Base-by-base conservation (phyloP, 2,888 invertebrate genomes). In the Drosophila kanekoi region DNA sequence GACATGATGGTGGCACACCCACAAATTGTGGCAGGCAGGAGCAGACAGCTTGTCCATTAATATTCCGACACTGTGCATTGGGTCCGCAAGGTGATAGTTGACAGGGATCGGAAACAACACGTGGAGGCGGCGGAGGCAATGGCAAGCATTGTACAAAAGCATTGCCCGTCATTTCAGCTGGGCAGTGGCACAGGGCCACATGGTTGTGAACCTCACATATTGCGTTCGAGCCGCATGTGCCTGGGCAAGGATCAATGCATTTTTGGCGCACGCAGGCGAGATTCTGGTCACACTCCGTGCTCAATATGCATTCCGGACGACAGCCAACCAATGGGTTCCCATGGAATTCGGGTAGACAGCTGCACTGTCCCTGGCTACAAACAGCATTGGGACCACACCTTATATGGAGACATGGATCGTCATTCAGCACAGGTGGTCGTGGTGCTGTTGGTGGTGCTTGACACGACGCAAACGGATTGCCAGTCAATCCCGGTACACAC, bases 191-290 rank as follows among this genome's bases (percentile, higher is more conserved):
- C 93, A 95, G 94, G 16, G 95, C 95, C 16, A 95, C 93, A 82
- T 96, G 96, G 78, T 95, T 95, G 72, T 95, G 94, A 3, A 95
- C 95, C 78, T 95, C 94, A 87, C 96, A 96, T 53, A 94, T 92
- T 32, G 96, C 96, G 87, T 94, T 95, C 53, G 93, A 87, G 28
- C 95, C 96, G 91, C 96, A 96, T 10, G 95, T 95, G 66, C 94
- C 95, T 47, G 94, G 94, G 86, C 96, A 96, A 4, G 96, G 96
- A 91, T 96, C 94, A 3, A 93, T 75, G 84, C 96, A 96, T 91
- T 96, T 95, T 87, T 95, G 95, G 90, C 93, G 93, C 16, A 95
- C 93, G 84, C 96, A 96, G 49, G 95, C 95, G 81, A 94, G 94
- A 76, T 94, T 93, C 84, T 94, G 93, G 28, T 93, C 90, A 87